Base-by-base conservation (phyloP, 2,113 vertebrate genomes). In the Marmota flaviventris region DNA sequence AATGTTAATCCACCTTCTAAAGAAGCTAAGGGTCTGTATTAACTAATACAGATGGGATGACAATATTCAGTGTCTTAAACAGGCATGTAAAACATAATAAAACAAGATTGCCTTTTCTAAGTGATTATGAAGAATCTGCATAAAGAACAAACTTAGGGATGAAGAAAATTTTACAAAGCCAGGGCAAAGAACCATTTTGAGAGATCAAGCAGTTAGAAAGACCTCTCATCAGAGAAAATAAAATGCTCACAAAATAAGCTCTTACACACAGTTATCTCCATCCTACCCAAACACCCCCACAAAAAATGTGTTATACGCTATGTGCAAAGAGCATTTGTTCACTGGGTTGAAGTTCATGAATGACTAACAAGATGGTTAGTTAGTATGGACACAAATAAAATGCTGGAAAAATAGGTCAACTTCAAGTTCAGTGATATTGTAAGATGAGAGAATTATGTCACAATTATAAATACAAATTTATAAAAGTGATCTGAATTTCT, bases 151-250 rank as follows among this genome's bases (percentile, higher is more conserved):
- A 48, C 25, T 51, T 77, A 61, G 37, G 3, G 6, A 16, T 39
- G 18, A 92, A 90, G 18, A 61, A 51, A 81, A 95, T 76, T n/a
- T 34, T 83, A 34, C 13, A 88, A 88, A 34, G 17, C 7, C 42
- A 82, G 16, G 22, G 27, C 27, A 79, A 93, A 53, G 48, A 94
- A 93, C 63, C 34, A 37, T 51, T 73, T 34, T 77, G 34, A 91
- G 78, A 93, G 51, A 48, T 76, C 58, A 81, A 56, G n/a, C 29
- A n/a, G 58, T 37, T 45, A 42, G 37, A 75, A 93, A 96, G 83
- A 51, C 56, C 37, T 70, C 58, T 79, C 0, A 0, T n/a, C 63
- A 48, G 1, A 63, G 24, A 56, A 82, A n/a, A 73, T 18, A 70
- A 78, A 76, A 87, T 29, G 18, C 25, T 11, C 91, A 9, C 92